Conservation (phyloP, 2,113 vertebrate genomes). For the Sceloporus tristichus region DNA sequence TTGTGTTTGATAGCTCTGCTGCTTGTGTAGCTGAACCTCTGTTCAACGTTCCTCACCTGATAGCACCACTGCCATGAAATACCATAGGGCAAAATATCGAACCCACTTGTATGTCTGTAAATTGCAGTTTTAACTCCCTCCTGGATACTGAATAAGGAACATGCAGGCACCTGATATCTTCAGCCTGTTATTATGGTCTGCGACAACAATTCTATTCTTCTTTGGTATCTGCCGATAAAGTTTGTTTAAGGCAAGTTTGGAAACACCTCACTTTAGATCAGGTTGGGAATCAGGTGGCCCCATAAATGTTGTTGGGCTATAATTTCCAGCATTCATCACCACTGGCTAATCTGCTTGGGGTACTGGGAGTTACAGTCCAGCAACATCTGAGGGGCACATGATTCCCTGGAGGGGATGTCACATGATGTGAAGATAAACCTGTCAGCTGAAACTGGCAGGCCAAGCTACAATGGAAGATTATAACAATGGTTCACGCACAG, state of each 20-base stretch:
- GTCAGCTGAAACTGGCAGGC: not conserved
- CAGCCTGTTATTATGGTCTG: not conserved
- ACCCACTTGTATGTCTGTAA: constrained; percentile 32
- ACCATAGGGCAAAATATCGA: not conserved
- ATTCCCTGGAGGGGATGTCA: no score
- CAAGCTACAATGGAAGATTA: not conserved
- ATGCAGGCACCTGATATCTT: constrained; percentile 29
- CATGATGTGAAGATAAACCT: not conserved
- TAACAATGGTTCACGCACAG: not conserved
- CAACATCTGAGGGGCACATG: no score
- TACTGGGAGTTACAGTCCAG: no score
- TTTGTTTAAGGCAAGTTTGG: not conserved
- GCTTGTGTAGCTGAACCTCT: no score
- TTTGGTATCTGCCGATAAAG: constrained; percentile 36
- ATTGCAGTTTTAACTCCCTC: constrained; percentile 25
- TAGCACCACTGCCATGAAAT: no score
- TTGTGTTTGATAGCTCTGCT: no score
- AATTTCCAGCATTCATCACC: no score
- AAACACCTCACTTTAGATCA: not conserved
- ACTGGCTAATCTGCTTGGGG: no score
- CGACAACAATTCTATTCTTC: not conserved
- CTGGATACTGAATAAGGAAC: constrained; percentile 21
- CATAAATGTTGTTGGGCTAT: no score
- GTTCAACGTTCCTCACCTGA: no score
- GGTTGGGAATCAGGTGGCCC: no score